Base-by-base conservation (phyloP, 2,888 invertebrate genomes). In the Dermolepida albohirtum region DNA sequence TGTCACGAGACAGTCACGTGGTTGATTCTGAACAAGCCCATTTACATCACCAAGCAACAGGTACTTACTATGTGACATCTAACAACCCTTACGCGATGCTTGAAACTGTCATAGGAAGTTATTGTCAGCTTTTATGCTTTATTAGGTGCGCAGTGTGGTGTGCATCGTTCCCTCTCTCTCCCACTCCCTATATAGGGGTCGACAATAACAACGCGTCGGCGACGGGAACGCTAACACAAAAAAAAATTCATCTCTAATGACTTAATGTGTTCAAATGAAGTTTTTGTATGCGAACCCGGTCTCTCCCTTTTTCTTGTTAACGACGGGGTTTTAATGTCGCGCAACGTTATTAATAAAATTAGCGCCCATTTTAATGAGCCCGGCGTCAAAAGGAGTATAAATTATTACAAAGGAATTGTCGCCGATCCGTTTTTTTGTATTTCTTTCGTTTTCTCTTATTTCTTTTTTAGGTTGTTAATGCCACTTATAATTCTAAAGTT, bases 1-100 rank as follows among this genome's bases (percentile, higher is more conserved):
- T 98, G 98, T 86, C 93, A 96, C 84, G 98, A 98, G 85, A 98
- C 98, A 22, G 97, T 98, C 85, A 97, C 97, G 78, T 98, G 98
- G 98, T 88, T 98, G 83, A 93, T 99, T 79, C 88, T 97, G 83
- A 98, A 98, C 86, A 97, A 96, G 85, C 98, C 98, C 72, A 96
- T 98, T 82, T 97, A 97, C 86, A 96, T 98, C 83, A 97, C 97
- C 72, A 94, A 94, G 86, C 95, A 96, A 88, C 97, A 98, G 92
- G 97, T 97, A 74, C 63, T 27, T 50, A 72, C 68, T 66, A 70
- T 70, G 64, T 49, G 70, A 69, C 71, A 66, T 69, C 67, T 70
- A 68, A 70, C 70, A 66, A 69, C 71, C 68, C 67, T 69, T 64
- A 66, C 64, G 65, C 59, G 70, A 55, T 65, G 70, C 71, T 74